These are phyloP conservation scores for Steinernema khuongi DNA, from an alignment of 1,140 invertebrate genomes.

Conservation along the genomic window DNA sequence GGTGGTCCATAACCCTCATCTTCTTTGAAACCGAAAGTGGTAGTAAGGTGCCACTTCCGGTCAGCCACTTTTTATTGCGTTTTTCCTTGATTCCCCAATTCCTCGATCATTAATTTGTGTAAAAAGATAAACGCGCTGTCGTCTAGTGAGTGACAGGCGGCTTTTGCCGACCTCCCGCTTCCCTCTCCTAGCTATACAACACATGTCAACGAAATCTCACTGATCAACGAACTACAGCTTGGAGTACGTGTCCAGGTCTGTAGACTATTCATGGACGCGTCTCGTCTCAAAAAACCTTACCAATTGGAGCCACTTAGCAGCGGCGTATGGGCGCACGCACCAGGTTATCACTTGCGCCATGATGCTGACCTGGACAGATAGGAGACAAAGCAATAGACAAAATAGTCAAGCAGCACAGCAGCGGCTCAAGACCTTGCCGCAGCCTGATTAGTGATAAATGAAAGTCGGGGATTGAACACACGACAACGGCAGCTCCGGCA, in stretches of 20 bases:
- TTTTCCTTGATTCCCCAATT: background rate
- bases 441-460: background rate
- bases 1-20: background rate
- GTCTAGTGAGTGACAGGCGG: background rate
- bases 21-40: slow-evolving; percentile 4
- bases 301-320: slow-evolving; percentile 35
- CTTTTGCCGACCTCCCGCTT: background rate
- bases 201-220: background rate
- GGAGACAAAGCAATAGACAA: too few relatives aligned
- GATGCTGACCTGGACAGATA: too few relatives aligned
- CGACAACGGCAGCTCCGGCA: background rate
- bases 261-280: background rate
- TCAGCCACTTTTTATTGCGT: background rate
- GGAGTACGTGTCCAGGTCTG: background rate
- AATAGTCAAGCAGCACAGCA: background rate
- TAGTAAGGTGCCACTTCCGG: too few relatives aligned
- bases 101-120: background rate
- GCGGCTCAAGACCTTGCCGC: background rate
- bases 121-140: background rate
- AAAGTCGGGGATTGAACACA: too few relatives aligned
- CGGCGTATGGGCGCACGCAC: slow-evolving; percentile 19
- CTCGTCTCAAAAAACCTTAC: slow-evolving; percentile 23
- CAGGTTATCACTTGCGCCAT: slow-evolving; percentile 21
- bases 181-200: background rate
- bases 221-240: too few relatives aligned